phyloP scores from a whole-genome alignment of 1,140 invertebrate genomes.

The Cepaea nemoralis region DNA sequence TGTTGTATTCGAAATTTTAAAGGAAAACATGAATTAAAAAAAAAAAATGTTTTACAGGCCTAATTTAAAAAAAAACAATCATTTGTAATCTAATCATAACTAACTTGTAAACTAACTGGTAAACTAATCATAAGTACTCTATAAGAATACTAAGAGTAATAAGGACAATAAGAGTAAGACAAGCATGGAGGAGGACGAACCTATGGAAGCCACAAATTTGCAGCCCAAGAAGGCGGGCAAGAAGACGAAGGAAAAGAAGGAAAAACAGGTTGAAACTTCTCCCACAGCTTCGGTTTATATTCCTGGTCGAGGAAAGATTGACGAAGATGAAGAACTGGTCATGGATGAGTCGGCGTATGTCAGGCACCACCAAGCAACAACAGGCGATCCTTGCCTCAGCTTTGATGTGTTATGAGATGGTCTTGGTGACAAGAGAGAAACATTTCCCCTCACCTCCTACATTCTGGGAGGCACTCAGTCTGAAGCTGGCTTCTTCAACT shows the following conservation, averaged over 20 bases:
- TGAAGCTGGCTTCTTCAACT: slow-evolving; percentile 84
- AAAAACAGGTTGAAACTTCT: slow-evolving; percentile 40
- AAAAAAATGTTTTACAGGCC: too few relatives aligned
- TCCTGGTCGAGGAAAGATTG: slow-evolving; percentile 76
- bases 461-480: slow-evolving; percentile 92
- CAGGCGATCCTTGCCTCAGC: slow-evolving; percentile 74
- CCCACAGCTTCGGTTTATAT: slow-evolving; percentile 79
- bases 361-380: slow-evolving; percentile 90
- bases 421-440: slow-evolving; percentile 81
- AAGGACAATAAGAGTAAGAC: slow-evolving; percentile 42
- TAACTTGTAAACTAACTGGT: too few relatives aligned
- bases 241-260: slow-evolving; percentile 44
- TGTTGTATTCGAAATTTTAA: too few relatives aligned
- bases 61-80: too few relatives aligned
- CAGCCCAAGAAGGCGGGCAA: too few relatives aligned
- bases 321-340: slow-evolving; percentile 85
- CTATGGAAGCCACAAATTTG: slow-evolving; percentile 32
- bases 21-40: too few relatives aligned
- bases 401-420: slow-evolving; percentile 76
- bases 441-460: slow-evolving; percentile 86
- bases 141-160: too few relatives aligned
- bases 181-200: slow-evolving; percentile 48
- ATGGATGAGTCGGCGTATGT: slow-evolving; percentile 91
- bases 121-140: too few relatives aligned
- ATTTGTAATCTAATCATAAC: too few relatives aligned